These are phyloP conservation scores for Tolmerus cingulatus DNA, from an alignment of 2,888 invertebrate genomes.

Conservation along the genomic window DNA sequence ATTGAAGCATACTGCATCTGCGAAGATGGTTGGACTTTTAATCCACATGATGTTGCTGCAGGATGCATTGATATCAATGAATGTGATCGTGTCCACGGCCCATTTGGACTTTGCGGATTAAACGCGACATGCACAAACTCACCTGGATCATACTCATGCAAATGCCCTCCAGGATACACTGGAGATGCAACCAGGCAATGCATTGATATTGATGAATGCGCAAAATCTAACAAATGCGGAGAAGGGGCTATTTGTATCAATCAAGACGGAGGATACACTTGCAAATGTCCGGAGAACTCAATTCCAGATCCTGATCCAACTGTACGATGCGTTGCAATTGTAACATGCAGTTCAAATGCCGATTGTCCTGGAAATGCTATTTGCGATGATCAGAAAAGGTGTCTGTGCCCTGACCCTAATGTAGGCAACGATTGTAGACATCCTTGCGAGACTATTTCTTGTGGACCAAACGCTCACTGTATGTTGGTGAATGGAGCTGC, in stretches of 20 bases:
- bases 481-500: conserved; percentile 83
- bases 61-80: conserved; percentile 94
- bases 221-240: conserved; percentile 76
- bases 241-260: conserved; percentile 83
- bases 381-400: conserved; percentile 79
- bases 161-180: conserved; percentile 84
- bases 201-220: conserved; percentile 84
- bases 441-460: conserved; percentile 87
- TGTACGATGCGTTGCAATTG: conserved; percentile 81
- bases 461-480: conserved; percentile 89
- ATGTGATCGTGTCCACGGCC: conserved; percentile 80
- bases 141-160: conserved; percentile 81
- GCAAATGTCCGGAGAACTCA: conserved; percentile 82
- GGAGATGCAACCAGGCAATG: conserved; percentile 86
- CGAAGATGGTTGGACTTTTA: conserved; percentile 92
- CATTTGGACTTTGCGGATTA: conserved; percentile 83
- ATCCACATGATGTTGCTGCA: conserved; percentile 86
- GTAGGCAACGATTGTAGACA: conserved; percentile 91
- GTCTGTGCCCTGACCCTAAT: conserved; percentile 90
- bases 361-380: conserved; percentile 91
- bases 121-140: conserved; percentile 83
- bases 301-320: conserved; percentile 85
- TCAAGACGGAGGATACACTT: conserved; percentile 77
- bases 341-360: conserved; percentile 76
- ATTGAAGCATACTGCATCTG: conserved; percentile 91